Conservation (phyloP, 2,113 vertebrate species). For the Chelonoidis abingdonii region DNA sequence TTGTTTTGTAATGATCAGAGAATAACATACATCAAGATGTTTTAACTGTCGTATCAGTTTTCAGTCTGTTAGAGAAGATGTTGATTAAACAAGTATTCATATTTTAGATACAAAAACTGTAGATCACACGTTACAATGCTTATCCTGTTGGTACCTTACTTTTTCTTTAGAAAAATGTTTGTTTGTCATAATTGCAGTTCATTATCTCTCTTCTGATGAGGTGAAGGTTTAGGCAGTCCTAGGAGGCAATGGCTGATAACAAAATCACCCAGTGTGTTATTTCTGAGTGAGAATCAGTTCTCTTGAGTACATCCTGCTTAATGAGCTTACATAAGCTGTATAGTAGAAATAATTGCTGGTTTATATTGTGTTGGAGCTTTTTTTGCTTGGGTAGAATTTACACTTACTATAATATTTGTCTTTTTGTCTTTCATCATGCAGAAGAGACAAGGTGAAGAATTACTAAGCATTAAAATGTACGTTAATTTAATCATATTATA, state of each 20-base stretch:
- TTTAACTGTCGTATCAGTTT: not conserved
- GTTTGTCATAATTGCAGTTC: slow-evolving; percentile 40
- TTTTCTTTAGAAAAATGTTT: not conserved
- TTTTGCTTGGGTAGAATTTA: not conserved
- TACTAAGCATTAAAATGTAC: not conserved
- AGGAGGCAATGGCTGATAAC: slow-evolving; percentile 46
- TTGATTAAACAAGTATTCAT: not conserved
- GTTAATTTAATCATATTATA: slow-evolving; percentile 28
- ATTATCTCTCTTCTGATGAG: slow-evolving; percentile 54
- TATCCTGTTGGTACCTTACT: fast-evolving
- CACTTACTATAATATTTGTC: slow-evolving; percentile 7
- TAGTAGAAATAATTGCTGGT: slow-evolving; percentile 49
- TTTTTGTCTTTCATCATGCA: slow-evolving; percentile 8
- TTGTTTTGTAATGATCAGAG: not conserved
- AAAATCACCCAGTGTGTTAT: slow-evolving; percentile 59
- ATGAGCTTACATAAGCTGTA: slow-evolving; percentile 67
- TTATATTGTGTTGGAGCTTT: slow-evolving; percentile 36
- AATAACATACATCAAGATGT: fast-evolving
- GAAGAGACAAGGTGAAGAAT: not conserved
- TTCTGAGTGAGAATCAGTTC: slow-evolving; percentile 33
- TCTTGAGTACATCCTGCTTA: slow-evolving; percentile 45
- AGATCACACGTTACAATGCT: fast-evolving
- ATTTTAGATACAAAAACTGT: not conserved
- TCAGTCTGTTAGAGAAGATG: not conserved
- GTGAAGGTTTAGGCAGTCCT: slow-evolving; percentile 32